Percentiles rank a stretch among this genome's conserved stretches.
Conservation (phyloP, 2,113 vertebrate genomes). For the Pycnonotus jocosus region DNA sequence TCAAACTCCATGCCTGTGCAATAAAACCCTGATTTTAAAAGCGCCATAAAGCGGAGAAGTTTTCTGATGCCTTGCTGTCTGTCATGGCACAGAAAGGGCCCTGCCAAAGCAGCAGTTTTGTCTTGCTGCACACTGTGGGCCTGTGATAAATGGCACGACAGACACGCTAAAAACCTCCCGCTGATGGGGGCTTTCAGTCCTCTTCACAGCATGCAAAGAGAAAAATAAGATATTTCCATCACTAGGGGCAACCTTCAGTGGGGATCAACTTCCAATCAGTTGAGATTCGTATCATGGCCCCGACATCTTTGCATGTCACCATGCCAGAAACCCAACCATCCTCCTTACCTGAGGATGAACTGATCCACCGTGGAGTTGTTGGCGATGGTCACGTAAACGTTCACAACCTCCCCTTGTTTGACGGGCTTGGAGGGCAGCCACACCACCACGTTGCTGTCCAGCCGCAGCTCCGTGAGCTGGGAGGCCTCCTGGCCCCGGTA, state of each 20-base stretch:
- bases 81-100: not conserved
- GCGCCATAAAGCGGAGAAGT: not conserved
- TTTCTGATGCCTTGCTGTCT: not conserved
- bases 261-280: not conserved
- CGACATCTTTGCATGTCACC: not conserved
- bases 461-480: slow-evolving; percentile 76
- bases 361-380: slow-evolving; percentile 84
- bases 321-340: not conserved
- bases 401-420: slow-evolving; percentile 86
- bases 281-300: not conserved
- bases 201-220: not conserved
- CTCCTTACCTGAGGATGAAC: slow-evolving; percentile 87
- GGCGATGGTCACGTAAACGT: slow-evolving; percentile 75
- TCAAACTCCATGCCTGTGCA: not conserved
- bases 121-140: not conserved
- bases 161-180: not conserved
- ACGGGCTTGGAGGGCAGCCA: slow-evolving; percentile 83
- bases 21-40: not conserved
- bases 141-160: not conserved
- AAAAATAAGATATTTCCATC: not conserved
- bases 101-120: not conserved
- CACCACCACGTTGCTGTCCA: slow-evolving; percentile 84
- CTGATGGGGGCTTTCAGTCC: not conserved
- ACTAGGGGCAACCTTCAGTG: not conserved
- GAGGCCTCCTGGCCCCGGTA: slow-evolving; percentile 71